phyloP scores from a whole-genome alignment of 2,797 vertebrate genomes.

The Enteromius trimaculatus region DNA sequence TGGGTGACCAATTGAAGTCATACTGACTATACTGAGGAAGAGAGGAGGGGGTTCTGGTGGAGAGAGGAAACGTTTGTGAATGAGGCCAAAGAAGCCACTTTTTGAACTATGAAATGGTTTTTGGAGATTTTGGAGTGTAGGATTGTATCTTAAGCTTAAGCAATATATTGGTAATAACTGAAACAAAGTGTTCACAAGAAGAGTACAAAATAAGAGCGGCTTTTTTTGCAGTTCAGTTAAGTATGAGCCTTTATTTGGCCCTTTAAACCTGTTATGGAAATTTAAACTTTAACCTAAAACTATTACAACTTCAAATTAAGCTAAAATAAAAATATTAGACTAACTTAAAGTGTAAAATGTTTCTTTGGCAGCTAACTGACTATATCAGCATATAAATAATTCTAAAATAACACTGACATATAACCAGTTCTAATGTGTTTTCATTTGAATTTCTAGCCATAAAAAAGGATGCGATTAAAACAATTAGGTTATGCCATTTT shows the following conservation, averaged over 20 bases:
- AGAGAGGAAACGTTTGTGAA: conserved; percentile 8
- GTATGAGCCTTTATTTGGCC: not conserved
- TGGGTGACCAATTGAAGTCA: conserved; percentile 15
- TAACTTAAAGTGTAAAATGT: not conserved
- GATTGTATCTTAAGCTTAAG: not conserved
- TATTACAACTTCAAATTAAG: not conserved
- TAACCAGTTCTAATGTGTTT: no score
- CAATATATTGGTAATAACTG: not conserved
- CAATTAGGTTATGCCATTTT: not conserved
- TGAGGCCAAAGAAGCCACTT: not conserved
- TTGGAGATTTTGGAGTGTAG: not conserved
- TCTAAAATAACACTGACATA: not conserved
- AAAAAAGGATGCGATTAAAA: not conserved
- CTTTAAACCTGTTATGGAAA: not conserved
- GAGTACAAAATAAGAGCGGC: not conserved
- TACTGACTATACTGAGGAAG: conserved; percentile 55
- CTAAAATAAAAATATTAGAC: not conserved
- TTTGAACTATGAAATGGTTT: no score
- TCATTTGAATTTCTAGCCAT: not conserved
- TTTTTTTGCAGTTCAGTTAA: not conserved
- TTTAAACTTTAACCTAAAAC: not conserved
- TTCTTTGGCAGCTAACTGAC: not conserved
- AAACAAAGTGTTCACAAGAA: not conserved
- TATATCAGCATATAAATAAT: not conserved
- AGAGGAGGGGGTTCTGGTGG: not conserved